Evolutionary conservation across 2,113 vertebrate genomes (phyloP).

Genomic region (Zosterops hypoxanthus): DNA sequence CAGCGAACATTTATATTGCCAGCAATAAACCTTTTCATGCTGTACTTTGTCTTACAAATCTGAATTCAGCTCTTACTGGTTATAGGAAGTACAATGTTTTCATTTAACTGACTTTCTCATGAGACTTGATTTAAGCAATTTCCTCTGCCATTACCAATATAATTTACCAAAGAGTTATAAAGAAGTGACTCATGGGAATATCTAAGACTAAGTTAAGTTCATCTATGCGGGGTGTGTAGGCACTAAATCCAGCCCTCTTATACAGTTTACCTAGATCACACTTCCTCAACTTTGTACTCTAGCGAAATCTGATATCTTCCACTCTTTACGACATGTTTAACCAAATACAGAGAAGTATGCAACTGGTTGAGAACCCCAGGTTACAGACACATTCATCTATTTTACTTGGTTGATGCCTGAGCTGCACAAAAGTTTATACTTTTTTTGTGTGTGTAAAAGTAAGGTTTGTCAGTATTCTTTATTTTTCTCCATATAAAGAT

Average conservation of each 20-base stretch:
- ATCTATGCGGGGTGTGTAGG: neutral
- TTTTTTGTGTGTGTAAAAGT: neutral
- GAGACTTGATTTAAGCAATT: slow-evolving; percentile 43
- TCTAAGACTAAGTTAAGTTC: neutral
- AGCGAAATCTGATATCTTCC: neutral
- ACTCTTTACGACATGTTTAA: neutral
- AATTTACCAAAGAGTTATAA: slow-evolving; percentile 48
- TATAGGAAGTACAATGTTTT: neutral
- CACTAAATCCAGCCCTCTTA: neutral
- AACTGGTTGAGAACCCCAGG: neutral
- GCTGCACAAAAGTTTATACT: neutral
- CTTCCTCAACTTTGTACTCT: neutral
- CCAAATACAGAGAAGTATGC: neutral
- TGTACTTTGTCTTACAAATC: slow-evolving; percentile 29
- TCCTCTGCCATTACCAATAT: neutral
- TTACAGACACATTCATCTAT: neutral
- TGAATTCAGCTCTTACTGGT: neutral
- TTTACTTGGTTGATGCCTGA: neutral
- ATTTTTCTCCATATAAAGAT: neutral
- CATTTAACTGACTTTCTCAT: slow-evolving; percentile 45
- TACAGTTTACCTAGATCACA: neutral
- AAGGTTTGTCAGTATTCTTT: neutral
- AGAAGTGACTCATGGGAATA: slow-evolving; percentile 2
- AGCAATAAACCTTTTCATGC: slow-evolving; percentile 31
- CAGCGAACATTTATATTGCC: slow-evolving; percentile 19